Evolutionary conservation across 2,113 vertebrate species (phyloP), one percentile per base, ranked within the genome.

Genomic region (Cyanoliseus patagonus): DNA sequence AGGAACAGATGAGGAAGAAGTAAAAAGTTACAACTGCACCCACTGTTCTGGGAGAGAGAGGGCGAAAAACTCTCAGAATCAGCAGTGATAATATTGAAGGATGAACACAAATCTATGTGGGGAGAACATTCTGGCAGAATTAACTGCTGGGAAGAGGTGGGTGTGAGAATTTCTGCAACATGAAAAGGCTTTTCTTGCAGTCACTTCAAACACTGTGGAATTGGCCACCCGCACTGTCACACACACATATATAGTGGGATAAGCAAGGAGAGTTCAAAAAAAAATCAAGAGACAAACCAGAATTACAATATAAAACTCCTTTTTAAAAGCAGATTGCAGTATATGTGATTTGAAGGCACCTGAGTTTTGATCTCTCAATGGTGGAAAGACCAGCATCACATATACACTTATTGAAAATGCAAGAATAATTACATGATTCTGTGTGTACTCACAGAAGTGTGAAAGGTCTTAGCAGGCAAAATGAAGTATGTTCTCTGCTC

Each of bases 71-170:
- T 81, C 80, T 46, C 46, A 86, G 47, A 75, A 87, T 70, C 66
- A 79, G 77, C 69, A 94, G 70, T 37, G 62, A 14, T 69, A 73
- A 94, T 93, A 91, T 83, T 96, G 96, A 95, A 95, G 67, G 96
- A 94, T 95, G 95, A 95, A 87, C 84, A 91, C 49, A 92, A 76
- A 95, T 84, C 70, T 95, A 74, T 89, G 89, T 87, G 74, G 61
- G 74, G 94, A 96, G 95, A 96, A 95, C 86, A 91, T 97, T 97
- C 86, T 97, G 95, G 96, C 94, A 97, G 95, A 96, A 95, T 89
- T 97, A 96, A 97, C 95, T 96, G 81, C 96, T 4, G 39, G 95
- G 93, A 97, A 95, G 94, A 94, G 74, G 96, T 97, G 95, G 96
- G 94, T 96, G 96, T 96, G 95, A 97, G 94, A 95, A 96, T 76